These are phyloP conservation scores for Pogonocichla stellata DNA, from an alignment of 2,113 vertebrate genomes.

Conservation along the genomic window DNA sequence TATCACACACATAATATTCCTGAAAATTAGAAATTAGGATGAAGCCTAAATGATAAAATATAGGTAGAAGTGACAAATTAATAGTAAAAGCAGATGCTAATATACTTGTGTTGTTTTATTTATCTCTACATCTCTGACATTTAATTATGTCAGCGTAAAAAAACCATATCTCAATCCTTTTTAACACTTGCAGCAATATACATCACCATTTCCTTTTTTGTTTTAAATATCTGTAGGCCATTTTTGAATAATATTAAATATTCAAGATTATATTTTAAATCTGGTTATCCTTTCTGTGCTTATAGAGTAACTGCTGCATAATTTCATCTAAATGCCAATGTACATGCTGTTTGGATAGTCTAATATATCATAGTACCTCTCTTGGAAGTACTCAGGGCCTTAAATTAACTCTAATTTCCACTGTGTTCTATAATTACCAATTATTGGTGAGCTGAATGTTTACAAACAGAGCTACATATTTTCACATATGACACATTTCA, in stretches of 20 bases:
- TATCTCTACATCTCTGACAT: neutral
- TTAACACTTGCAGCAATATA: neutral
- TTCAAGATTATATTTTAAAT: neutral
- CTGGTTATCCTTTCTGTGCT: neutral
- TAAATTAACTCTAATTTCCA: constrained; percentile 7
- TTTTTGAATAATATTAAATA: neutral
- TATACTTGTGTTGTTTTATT: neutral
- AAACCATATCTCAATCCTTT: neutral
- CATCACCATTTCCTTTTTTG: neutral
- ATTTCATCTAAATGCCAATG: constrained; percentile 14
- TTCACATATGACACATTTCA: neutral
- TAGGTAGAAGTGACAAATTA: neutral
- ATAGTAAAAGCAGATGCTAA: neutral
- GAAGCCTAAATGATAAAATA: neutral
- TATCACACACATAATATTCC: neutral
- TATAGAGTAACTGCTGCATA: neutral
- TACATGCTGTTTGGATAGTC: neutral
- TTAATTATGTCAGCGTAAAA: neutral
- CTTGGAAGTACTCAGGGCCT: neutral
- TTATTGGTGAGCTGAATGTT: neutral
- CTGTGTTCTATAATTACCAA: neutral
- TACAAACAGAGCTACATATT: neutral
- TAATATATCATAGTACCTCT: neutral
- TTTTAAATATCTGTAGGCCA: neutral
- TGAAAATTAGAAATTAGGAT: neutral